Conservation (phyloP, 2,797 vertebrate genomes). For the Clarias platycephalus region DNA sequence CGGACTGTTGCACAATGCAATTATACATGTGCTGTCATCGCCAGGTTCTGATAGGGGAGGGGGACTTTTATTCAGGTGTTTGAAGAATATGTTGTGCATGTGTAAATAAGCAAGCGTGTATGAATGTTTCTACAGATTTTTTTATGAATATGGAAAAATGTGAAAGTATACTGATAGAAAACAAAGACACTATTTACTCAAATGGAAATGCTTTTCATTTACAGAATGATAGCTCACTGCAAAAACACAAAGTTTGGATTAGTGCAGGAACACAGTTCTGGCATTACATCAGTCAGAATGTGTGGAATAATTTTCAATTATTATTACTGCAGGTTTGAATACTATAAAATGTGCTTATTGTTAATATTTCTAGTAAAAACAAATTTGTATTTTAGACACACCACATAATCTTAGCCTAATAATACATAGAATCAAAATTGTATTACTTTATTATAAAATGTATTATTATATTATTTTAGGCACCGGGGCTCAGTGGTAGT, state of each 20-base stretch:
- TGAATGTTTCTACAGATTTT: slow-evolving; percentile 16
- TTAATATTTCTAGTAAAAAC: background rate
- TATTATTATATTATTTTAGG: background rate
- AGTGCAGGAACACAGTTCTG: background rate
- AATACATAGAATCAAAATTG: background rate
- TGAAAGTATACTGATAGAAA: background rate
- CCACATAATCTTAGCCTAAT: background rate
- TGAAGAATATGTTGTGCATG: slow-evolving; percentile 54
- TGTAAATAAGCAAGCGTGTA: slow-evolving; percentile 25
- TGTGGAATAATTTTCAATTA: background rate
- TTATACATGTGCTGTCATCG: slow-evolving; percentile 77
- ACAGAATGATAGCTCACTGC: background rate
- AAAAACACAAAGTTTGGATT: background rate
- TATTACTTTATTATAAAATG: background rate
- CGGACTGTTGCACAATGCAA: slow-evolving; percentile 79
- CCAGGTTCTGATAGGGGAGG: slow-evolving; percentile 59
- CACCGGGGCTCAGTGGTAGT: no score
- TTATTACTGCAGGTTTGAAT: background rate
- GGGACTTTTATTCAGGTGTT: slow-evolving; percentile 61
- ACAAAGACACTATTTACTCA: background rate
- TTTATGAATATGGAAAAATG: slow-evolving; percentile 7
- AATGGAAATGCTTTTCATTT: background rate
- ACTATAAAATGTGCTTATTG: background rate
- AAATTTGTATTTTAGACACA: background rate
- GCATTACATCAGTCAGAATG: background rate